These are phyloP conservation scores for Colletes latitarsis DNA, from an alignment of 1,140 invertebrate genomes.

Conservation along the genomic window DNA sequence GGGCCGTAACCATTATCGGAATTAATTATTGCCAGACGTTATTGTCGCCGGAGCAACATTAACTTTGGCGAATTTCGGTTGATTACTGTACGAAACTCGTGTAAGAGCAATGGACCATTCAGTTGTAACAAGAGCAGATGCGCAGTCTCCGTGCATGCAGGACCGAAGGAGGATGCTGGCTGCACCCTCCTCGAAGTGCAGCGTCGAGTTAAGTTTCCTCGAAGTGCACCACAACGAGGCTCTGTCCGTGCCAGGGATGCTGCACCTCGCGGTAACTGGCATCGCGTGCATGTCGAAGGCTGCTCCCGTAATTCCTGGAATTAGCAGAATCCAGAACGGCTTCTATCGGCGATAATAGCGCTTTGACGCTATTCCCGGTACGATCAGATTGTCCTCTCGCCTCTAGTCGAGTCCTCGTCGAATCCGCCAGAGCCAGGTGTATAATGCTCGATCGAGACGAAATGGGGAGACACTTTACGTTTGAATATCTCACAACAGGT, in stretches of 20 bases:
- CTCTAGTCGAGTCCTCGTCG: not conserved
- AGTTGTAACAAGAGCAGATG: constrained; percentile 39
- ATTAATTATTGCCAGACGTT: constrained; percentile 20
- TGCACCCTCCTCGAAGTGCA: constrained; percentile 1
- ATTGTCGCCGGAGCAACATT: constrained; percentile 2
- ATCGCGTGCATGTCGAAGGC: constrained; percentile 61
- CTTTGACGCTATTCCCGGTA: constrained; percentile 64
- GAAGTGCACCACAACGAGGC: constrained; percentile 39
- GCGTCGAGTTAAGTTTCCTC: constrained; percentile 44
- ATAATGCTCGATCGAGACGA: not conserved
- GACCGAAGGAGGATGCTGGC: not conserved
- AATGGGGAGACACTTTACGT: too few species aligned
- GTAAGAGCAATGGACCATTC: constrained; percentile 45
- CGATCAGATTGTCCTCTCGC: constrained; percentile 42
- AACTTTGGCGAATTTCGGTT: constrained; percentile 24
- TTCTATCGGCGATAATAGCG: constrained; percentile 56
- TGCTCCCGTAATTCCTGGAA: constrained; percentile 63
- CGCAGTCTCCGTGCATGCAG: constrained; percentile 15
- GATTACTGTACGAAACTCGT: constrained; percentile 24
- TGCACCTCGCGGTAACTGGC: constrained; percentile 52
- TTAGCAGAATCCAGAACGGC: constrained; percentile 62
- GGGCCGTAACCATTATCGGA: not conserved
- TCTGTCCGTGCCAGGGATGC: constrained; percentile 58
- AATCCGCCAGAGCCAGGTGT: constrained; percentile 32
- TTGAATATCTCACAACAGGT: constrained; percentile 47